phyloP scores from a whole-genome alignment of 1,140 invertebrate species.

The Pseudomyrmex concolor region DNA sequence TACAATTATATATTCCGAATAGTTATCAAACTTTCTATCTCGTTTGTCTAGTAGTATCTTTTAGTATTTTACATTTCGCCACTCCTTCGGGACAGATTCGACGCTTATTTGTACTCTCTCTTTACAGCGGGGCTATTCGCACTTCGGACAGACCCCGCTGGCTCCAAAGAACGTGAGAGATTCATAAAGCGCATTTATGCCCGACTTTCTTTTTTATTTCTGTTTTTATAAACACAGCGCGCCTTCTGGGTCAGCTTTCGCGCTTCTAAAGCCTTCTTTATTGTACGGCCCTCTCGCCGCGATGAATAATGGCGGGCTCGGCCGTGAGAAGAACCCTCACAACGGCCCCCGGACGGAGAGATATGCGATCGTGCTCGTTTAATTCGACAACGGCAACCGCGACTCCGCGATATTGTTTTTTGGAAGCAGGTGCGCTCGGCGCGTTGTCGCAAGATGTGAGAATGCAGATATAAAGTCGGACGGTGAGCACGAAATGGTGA shows the following conservation, averaged over 20 bases:
- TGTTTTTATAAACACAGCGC: constrained; percentile 59
- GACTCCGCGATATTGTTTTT: constrained; percentile 62
- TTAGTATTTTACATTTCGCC: constrained; percentile 49
- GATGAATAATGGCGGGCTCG: constrained; percentile 65
- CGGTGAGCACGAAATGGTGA: constrained; percentile 35
- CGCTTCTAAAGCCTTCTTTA: constrained; percentile 64
- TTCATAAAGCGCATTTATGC: constrained; percentile 53
- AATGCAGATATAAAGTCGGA: constrained; percentile 14
- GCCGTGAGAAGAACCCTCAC: constrained; percentile 64
- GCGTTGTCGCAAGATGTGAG: constrained; percentile 19
- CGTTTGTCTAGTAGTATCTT: constrained; percentile 18
- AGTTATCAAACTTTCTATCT: constrained; percentile 20
- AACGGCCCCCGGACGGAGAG: constrained; percentile 30
- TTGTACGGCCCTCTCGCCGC: constrained; percentile 55
- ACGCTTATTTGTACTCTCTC: constrained; percentile 74
- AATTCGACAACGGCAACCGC: constrained; percentile 53
- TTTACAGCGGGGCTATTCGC: constrained; percentile 71
- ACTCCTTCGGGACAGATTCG: constrained; percentile 54
- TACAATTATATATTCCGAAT: not conserved
- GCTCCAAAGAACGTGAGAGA: constrained; percentile 44
- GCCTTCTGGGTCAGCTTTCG: constrained; percentile 66
- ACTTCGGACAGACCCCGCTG: constrained; percentile 48
- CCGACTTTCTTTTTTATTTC: constrained; percentile 45
- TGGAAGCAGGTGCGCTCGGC: constrained; percentile 50
- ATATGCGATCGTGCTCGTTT: constrained; percentile 51